These are phyloP conservation scores for Lichenostomus cassidix DNA, from an alignment of 2,113 vertebrate genomes.

Conservation along the genomic window DNA sequence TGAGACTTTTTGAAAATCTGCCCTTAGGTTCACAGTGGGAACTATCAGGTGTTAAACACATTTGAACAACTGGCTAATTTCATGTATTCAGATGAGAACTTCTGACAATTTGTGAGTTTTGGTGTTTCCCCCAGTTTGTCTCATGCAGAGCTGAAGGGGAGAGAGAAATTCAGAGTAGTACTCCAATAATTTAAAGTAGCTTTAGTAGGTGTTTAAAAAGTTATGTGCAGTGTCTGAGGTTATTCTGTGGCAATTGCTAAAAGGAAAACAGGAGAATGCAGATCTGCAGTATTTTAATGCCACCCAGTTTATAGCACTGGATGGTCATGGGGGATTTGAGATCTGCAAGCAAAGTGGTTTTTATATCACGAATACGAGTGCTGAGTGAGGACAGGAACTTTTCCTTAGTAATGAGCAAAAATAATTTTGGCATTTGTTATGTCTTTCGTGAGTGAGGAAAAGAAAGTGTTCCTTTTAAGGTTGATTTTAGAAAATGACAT, in stretches of 20 bases:
- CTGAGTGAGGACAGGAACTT: not conserved
- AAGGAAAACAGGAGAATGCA: not conserved
- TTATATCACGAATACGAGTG: not conserved
- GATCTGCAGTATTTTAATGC: not conserved
- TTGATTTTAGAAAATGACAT: conserved; percentile 39
- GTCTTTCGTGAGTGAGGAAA: not conserved
- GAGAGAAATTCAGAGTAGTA: not conserved
- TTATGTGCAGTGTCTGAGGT: not conserved
- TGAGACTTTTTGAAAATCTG: not conserved
- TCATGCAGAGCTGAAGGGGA: not conserved
- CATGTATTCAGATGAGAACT: not conserved
- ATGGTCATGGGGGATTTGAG: not conserved
- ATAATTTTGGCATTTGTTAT: conserved; percentile 16
- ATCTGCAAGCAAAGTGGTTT: not conserved
- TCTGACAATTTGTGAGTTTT: not conserved
- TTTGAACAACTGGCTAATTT: not conserved
- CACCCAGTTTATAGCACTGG: not conserved
- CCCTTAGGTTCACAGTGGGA: not conserved
- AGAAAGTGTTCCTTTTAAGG: conserved; percentile 6
- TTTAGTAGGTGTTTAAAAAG: not conserved
- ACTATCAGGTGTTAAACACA: not conserved
- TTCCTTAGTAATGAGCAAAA: not conserved
- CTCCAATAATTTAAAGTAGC: not conserved
- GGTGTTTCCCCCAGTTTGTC: not conserved
- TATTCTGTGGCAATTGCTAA: not conserved